Evolutionary conservation across 2,888 invertebrate species (phyloP).

Genomic region (Odontothrips loti): DNA sequence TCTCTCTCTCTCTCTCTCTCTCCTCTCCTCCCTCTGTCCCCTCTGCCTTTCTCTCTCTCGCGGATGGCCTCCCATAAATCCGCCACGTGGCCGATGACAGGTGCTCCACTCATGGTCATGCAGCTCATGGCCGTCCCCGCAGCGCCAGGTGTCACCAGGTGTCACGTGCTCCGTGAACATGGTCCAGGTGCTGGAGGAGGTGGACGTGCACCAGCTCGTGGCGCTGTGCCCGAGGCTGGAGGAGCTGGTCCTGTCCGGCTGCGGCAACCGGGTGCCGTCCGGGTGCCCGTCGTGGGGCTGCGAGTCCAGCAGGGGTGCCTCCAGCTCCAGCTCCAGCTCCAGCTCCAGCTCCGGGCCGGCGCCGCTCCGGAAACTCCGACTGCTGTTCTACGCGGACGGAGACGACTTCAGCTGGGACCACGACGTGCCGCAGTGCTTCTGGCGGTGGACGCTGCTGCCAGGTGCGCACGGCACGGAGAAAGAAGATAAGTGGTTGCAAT

Average conservation of each 20-base stretch:
- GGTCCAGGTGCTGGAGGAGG: conserved; percentile 42
- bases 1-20: too few relatives aligned
- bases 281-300: conserved; percentile 36
- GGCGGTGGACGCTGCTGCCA: conserved; percentile 39
- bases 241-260: conserved; percentile 41
- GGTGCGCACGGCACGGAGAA: conserved; percentile 35
- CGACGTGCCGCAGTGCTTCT: conserved; percentile 42
- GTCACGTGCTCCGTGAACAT: too few relatives aligned
- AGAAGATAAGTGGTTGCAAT: neutral
- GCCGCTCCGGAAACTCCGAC: conserved; percentile 36
- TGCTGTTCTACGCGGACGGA: conserved; percentile 43
- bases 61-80: too few relatives aligned
- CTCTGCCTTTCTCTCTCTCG: too few relatives aligned
- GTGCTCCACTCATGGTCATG: too few relatives aligned
- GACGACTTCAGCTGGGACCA: conserved; percentile 44
- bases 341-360: neutral
- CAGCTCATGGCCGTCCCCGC: too few relatives aligned
- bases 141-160: too few relatives aligned
- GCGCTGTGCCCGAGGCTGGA: conserved; percentile 40
- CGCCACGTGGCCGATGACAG: too few relatives aligned
- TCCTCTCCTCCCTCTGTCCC: too few relatives aligned
- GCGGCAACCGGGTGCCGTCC: conserved; percentile 40
- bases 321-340: neutral
- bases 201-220: conserved; percentile 42
- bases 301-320: conserved; percentile 30